These are phyloP conservation scores for Dendrolimus punctatus DNA, from an alignment of 1,140 invertebrate species.

Conservation along the genomic window DNA sequence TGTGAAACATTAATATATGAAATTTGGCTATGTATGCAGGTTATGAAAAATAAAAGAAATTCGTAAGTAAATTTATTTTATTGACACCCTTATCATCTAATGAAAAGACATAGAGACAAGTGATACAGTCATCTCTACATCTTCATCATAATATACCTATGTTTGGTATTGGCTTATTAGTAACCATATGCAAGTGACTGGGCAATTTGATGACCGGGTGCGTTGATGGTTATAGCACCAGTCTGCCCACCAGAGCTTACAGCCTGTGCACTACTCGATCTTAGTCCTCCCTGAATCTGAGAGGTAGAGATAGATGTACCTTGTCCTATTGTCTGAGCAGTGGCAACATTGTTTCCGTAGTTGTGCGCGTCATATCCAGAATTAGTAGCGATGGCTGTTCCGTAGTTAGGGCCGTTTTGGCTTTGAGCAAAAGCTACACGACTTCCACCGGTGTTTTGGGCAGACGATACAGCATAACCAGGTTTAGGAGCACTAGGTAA, in stretches of 20 bases:
- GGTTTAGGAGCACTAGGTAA: slow-evolving; percentile 22
- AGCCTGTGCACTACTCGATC: slow-evolving; percentile 37
- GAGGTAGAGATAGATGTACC: slow-evolving; percentile 20
- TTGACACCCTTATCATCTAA: slow-evolving; percentile 11
- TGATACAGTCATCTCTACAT: slow-evolving; percentile 36
- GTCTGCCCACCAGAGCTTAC: slow-evolving; percentile 32
- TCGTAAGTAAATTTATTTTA: slow-evolving; percentile 12
- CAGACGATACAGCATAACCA: slow-evolving; percentile 30
- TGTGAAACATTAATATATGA: no score
- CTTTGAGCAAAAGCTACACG: slow-evolving; percentile 22
- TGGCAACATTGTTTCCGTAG: background rate
- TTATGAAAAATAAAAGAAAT: slow-evolving; percentile 2
- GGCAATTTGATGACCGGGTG: slow-evolving; percentile 44
- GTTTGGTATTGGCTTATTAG: slow-evolving; percentile 39
- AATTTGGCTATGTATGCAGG: no score
- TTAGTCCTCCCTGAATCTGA: slow-evolving; percentile 31
- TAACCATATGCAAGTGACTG: slow-evolving; percentile 39
- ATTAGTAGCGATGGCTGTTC: slow-evolving; percentile 17
- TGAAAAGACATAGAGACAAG: slow-evolving; percentile 37
- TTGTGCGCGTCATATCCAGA: slow-evolving; percentile 16
- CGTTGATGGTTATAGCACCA: slow-evolving; percentile 43
- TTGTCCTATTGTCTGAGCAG: slow-evolving; percentile 17
- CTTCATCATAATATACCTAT: slow-evolving; percentile 14
- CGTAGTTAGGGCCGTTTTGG: slow-evolving; percentile 23
- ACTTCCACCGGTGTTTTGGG: slow-evolving; percentile 22